These are phyloP conservation scores for Oostethus manadensis DNA, from an alignment of 2,113 vertebrate genomes.

Conservation along the genomic window DNA sequence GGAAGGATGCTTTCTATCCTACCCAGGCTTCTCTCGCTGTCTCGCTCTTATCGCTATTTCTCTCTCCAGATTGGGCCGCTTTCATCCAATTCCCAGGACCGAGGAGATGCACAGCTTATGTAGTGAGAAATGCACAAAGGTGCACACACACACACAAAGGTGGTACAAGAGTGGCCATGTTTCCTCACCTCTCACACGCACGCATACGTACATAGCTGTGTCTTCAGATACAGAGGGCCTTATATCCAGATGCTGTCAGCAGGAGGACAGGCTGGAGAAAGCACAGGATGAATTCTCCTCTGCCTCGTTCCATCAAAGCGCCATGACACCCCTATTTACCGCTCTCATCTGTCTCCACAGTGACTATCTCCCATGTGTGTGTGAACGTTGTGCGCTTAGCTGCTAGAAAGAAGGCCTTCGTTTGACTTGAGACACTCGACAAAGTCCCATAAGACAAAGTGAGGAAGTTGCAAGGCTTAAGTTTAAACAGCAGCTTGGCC, in stretches of 20 bases:
- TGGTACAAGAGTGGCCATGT: slow-evolving; percentile 6
- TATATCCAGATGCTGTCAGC: slow-evolving; percentile 70
- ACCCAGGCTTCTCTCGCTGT: slow-evolving; percentile 15
- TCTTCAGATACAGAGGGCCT: slow-evolving; percentile 53
- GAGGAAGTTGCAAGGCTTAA: slow-evolving; percentile 37
- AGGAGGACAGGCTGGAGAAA: slow-evolving; percentile 61
- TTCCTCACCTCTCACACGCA: not conserved
- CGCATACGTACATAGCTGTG: slow-evolving; percentile 16
- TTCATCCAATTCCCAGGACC: slow-evolving; percentile 41
- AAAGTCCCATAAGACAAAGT: slow-evolving; percentile 20
- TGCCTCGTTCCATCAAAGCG: slow-evolving; percentile 67
- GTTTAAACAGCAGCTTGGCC: slow-evolving; percentile 20
- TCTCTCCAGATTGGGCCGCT: slow-evolving; percentile 27
- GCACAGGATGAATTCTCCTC: slow-evolving; percentile 69
- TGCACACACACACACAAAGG: slow-evolving; percentile 4
- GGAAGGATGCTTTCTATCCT: slow-evolving; percentile 40
- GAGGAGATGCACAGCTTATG: slow-evolving; percentile 36
- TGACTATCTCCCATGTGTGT: slow-evolving; percentile 47
- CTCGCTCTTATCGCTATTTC: slow-evolving; percentile 36
- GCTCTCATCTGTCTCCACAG: slow-evolving; percentile 64
- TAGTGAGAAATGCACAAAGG: slow-evolving; percentile 14
- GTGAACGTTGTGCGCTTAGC: slow-evolving; percentile 10
- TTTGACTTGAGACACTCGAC: slow-evolving; percentile 20
- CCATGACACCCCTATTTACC: slow-evolving; percentile 71
- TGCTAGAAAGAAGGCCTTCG: slow-evolving; percentile 16